Base-by-base conservation (phyloP, 1,140 invertebrate species). In the Drosophila murphyi region DNA sequence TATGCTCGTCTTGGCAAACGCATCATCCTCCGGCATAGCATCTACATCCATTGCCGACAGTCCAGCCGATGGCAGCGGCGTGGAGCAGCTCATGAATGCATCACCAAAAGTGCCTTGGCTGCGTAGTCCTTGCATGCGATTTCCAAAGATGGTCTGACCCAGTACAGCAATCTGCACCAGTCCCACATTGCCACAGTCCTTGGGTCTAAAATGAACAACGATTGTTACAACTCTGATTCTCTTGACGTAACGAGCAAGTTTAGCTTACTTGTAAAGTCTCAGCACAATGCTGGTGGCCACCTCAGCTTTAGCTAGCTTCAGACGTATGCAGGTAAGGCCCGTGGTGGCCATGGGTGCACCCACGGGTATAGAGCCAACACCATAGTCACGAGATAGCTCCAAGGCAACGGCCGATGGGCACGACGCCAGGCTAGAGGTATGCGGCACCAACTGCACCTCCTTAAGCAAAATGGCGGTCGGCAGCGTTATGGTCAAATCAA, bases 341-440 rank as follows among this genome's bases (percentile, higher is more conserved):
- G 96, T 96, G 3, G 97, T 98, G 34, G 95, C 94, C 83, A 97
- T 93, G 8, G 96, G 96, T 50, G 94, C 93, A 3, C 94, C 93
- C 5, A 94, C 92, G 2, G 94, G 94, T 31, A 94, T 91, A 0
- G 94, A 93, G 0, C 93, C 93, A 54, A 94, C 93, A 43, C 95
- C 95, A 12, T 94, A 94, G 65, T 95, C 94, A 5, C 94, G 88
- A 0, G 94, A 94, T 32, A 96, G 94, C 92, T 98, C 97, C 35
- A 98, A 93, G 6, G 96, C 96, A 1, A 98, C 96, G n/a, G 96
- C 97, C 5, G 97, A 97, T 4, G 98, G 97, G 80, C 97, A 98
- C 4, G 97, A 96, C 95, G 97, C 96, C 12, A 98, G 93, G 39
- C 96, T 96, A 6, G 96, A 95, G 50, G 96, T 94, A 92, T 98